phyloP scores from a whole-genome alignment of 2,797 vertebrate species.

The Takifugu ocellatus region DNA sequence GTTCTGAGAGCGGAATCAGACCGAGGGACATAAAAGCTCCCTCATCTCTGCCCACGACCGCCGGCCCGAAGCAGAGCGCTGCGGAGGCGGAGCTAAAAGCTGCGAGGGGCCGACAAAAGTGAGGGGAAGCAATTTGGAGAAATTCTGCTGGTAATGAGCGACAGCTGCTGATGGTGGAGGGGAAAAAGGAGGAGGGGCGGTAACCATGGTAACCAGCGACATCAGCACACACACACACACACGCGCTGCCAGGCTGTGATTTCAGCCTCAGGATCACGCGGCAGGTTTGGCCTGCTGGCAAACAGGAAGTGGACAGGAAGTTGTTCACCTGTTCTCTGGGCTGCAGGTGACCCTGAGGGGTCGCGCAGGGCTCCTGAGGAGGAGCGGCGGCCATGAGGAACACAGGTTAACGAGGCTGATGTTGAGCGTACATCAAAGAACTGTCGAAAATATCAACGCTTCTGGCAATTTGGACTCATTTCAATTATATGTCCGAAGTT shows the following conservation, averaged over 20 bases:
- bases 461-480: too few species aligned
- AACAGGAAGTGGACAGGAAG: constrained; percentile 26
- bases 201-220: constrained; percentile 71
- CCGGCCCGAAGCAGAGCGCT: constrained; percentile 54
- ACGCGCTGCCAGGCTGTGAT: constrained; percentile 47
- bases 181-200: constrained; percentile 56
- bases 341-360: constrained; percentile 16
- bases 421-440: too few species aligned
- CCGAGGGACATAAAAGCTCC: constrained; percentile 65
- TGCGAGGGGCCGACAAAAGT: constrained; percentile 58
- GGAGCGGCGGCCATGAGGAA: constrained; percentile 45
- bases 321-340: neutral
- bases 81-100: constrained; percentile 55
- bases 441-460: too few species aligned
- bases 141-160: constrained; percentile 66
- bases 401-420: neutral
- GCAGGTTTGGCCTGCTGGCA: constrained; percentile 53
- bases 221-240: constrained; percentile 4
- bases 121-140: constrained; percentile 64
- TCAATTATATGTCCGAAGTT: too few species aligned
- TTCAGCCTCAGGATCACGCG: constrained; percentile 60
- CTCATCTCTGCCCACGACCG: constrained; percentile 53
- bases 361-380: constrained; percentile 38
- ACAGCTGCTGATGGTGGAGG: constrained; percentile 32
- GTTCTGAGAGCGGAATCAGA: constrained; percentile 43